Percentiles rank a stretch among this genome's conserved stretches.
Evolutionary conservation across 2,113 vertebrate genomes (phyloP).

Genomic region (Harpagus bidentatus): DNA sequence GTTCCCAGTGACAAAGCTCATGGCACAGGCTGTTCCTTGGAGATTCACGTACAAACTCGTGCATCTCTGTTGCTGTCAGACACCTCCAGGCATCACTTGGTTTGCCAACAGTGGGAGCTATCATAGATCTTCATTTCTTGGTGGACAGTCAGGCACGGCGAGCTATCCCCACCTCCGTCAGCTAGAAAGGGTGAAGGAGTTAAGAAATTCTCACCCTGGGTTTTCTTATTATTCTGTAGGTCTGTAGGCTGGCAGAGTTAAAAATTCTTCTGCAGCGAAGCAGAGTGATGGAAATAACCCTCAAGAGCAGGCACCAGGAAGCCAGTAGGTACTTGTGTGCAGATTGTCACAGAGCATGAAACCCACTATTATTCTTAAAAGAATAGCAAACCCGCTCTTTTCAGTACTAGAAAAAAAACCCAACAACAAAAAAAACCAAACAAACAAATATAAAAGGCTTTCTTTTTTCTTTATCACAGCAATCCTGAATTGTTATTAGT

Average conservation of each 20-base stretch:
- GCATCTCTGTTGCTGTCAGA: background rate
- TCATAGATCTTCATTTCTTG: background rate
- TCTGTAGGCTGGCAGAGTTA: background rate
- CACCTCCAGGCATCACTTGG: background rate
- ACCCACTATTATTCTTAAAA: background rate
- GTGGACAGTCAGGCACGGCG: no score
- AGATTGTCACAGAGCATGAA: background rate
- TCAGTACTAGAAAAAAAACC: background rate
- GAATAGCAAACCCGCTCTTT: background rate
- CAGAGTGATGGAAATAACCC: background rate
- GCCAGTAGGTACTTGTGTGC: background rate
- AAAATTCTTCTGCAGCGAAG: background rate
- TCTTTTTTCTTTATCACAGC: background rate
- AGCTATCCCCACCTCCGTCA: background rate
- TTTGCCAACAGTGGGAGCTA: background rate
- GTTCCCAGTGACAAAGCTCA: background rate
- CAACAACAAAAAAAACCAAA: background rate
- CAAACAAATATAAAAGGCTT: background rate
- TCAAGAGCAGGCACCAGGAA: background rate
- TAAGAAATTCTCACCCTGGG: background rate
- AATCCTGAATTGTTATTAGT: background rate
- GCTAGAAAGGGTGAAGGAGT: background rate
- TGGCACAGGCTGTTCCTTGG: background rate
- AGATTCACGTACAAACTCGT: background rate
- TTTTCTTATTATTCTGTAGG: background rate